A percentile compares a stretch with the other conserved stretches of the same genome.
Conservation (phyloP, 2,888 invertebrate species). For the Troilus luridus region DNA sequence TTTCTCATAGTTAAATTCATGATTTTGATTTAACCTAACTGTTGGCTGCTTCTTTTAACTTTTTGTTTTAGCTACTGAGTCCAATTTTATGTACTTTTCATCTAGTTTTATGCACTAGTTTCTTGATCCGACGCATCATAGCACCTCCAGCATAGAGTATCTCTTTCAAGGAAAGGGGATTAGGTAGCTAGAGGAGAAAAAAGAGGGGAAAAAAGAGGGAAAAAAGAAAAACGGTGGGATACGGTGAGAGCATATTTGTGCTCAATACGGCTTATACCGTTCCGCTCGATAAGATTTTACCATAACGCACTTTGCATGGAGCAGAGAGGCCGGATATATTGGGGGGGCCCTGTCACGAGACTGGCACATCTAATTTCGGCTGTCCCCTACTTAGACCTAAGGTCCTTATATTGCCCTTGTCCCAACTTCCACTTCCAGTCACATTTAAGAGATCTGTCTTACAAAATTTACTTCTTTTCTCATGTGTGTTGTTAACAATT, state of each 20-base stretch:
- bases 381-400: slow-evolving; percentile 10
- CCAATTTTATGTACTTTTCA: not conserved
- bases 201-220: not conserved
- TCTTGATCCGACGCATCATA: not conserved
- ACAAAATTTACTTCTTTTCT: not conserved
- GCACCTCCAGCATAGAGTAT: not conserved
- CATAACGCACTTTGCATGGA: slow-evolving; percentile 46
- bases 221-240: slow-evolving; percentile 4
- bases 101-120: not conserved
- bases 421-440: slow-evolving; percentile 21
- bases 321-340: not conserved
- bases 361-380: slow-evolving; percentile 36
- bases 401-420: not conserved
- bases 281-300: slow-evolving; percentile 37
- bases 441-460: slow-evolving; percentile 12
- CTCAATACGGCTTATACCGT: slow-evolving; percentile 36
- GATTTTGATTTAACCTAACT: too few species aligned
- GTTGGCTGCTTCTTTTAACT: too few species aligned
- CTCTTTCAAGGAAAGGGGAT: slow-evolving; percentile 20
- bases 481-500: too few species aligned
- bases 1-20: too few species aligned
- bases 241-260: slow-evolving; percentile 16
- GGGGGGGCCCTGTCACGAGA: not conserved
- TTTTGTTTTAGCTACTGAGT: too few species aligned
- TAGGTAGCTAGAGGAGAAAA: not conserved